Evolutionary conservation across 2,888 invertebrate species (phyloP).

Genomic region (Apomyelois bistriatella): DNA sequence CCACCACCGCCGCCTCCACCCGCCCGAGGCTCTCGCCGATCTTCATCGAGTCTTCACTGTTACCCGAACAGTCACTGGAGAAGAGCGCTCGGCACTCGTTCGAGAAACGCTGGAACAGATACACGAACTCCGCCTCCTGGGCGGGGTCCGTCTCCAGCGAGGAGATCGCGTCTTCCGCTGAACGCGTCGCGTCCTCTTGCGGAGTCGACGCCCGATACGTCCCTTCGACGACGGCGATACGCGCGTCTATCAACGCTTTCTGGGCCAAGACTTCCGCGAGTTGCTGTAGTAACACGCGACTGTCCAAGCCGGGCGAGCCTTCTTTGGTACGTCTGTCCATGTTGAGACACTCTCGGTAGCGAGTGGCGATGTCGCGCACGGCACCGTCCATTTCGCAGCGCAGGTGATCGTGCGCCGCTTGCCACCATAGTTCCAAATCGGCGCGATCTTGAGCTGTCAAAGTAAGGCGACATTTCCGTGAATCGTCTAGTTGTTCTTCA

Average conservation of each 20-base stretch:
- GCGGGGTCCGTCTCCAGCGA: conserved; percentile 79
- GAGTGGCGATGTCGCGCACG: conserved; percentile 83
- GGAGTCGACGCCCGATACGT: conserved; percentile 62
- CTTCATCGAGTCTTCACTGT: conserved; percentile 79
- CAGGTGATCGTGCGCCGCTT: conserved; percentile 85
- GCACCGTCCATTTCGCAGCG: conserved; percentile 86
- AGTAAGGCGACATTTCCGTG: conserved; percentile 79
- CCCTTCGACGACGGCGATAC: conserved; percentile 84
- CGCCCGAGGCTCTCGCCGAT: conserved; percentile 76
- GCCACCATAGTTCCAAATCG: conserved; percentile 87
- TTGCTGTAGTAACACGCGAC: conserved; percentile 38
- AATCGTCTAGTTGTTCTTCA: conserved; percentile 79
- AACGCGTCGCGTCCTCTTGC: conserved; percentile 31
- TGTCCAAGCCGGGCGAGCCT: conserved; percentile 62
- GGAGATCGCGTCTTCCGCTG: conserved; percentile 58
- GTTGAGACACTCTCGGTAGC: conserved; percentile 83
- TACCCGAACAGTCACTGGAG: conserved; percentile 78
- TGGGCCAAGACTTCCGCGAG: conserved; percentile 45
- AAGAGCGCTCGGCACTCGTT: conserved; percentile 81
- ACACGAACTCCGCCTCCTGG: conserved; percentile 83
- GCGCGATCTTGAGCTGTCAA: conserved; percentile 84
- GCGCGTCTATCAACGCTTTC: conserved; percentile 83
- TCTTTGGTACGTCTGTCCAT: conserved; percentile 29
- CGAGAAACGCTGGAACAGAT: conserved; percentile 82
- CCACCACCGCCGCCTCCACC: conserved; percentile 68